phyloP scores from a whole-genome alignment of 2,113 vertebrate genomes.

The Philantomba maxwellii region DNA sequence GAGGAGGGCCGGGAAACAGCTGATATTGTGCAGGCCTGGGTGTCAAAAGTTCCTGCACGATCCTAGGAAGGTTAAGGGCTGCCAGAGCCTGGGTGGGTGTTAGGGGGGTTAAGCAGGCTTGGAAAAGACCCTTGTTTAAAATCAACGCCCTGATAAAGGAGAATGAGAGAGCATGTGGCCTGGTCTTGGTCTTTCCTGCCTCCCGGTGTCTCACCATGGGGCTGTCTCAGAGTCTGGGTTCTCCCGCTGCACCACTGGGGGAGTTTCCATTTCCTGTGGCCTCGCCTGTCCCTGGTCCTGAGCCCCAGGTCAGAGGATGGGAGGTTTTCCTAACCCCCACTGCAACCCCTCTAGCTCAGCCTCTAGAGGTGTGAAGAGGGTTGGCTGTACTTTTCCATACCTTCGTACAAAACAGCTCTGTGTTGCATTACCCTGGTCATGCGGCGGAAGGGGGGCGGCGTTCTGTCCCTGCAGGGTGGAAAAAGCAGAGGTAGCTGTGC shows the following conservation, averaged over 20 bases:
- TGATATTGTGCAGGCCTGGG: background rate
- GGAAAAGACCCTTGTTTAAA: background rate
- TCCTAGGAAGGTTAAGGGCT: background rate
- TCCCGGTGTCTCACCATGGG: background rate
- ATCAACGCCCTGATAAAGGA: background rate
- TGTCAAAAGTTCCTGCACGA: background rate
- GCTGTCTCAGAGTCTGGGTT: background rate
- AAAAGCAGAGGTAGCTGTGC: background rate
- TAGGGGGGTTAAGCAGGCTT: background rate
- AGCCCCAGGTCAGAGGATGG: background rate
- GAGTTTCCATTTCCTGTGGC: slow-evolving; percentile 54
- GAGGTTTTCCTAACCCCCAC: background rate
- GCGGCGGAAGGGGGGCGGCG: background rate
- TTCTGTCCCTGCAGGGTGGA: rapidly evolving
- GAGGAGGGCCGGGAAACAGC: background rate
- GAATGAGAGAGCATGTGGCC: background rate
- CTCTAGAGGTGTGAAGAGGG: background rate
- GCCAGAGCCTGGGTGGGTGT: background rate
- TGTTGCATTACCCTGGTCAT: slow-evolving; percentile 29
- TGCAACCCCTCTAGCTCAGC: background rate
- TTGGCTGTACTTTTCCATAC: slow-evolving; percentile 62
- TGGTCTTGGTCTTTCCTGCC: background rate
- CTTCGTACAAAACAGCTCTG: background rate
- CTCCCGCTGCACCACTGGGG: background rate
- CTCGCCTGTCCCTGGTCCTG: background rate